These are phyloP conservation scores for Eledona agricola DNA, from an alignment of 2,888 invertebrate species.

Conservation along the genomic window DNA sequence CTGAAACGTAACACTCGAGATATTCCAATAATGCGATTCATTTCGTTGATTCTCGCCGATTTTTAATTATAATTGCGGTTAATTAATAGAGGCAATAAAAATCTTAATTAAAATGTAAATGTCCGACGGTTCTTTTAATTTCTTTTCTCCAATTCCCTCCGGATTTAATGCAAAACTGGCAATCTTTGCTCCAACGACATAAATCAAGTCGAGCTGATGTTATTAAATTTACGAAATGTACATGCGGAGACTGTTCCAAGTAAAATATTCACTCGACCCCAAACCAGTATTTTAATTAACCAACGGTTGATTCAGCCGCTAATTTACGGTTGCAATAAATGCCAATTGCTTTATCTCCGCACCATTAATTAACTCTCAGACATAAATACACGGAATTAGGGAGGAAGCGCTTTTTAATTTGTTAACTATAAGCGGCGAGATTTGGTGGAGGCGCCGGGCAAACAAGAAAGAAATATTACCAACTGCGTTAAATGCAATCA, in stretches of 20 bases:
- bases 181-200: slow-evolving; percentile 44
- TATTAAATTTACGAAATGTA: slow-evolving; percentile 30
- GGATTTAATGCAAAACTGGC: slow-evolving; percentile 47
- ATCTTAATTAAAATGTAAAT: slow-evolving; percentile 57
- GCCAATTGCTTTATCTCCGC: slow-evolving; percentile 12
- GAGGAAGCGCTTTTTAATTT: too few relatives aligned
- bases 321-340: slow-evolving; percentile 27
- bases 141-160: slow-evolving; percentile 43
- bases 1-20: slow-evolving; percentile 34
- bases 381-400: too few relatives aligned
- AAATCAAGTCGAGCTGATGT: slow-evolving; percentile 41
- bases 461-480: too few relatives aligned
- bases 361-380: slow-evolving; percentile 14
- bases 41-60: slow-evolving; percentile 30
- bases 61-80: slow-evolving; percentile 53
- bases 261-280: slow-evolving; percentile 8
- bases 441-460: too few relatives aligned
- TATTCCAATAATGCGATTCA: slow-evolving; percentile 27
- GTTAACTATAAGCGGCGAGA: too few relatives aligned
- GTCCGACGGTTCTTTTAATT: slow-evolving; percentile 45
- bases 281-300: slow-evolving; percentile 24
- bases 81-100: slow-evolving; percentile 56
- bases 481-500: too few relatives aligned
- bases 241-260: slow-evolving; percentile 14
- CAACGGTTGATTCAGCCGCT: slow-evolving; percentile 9